A percentile compares a stretch with the other conserved stretches of the same genome.
These are phyloP conservation scores for Thymelicus lineola DNA, from an alignment of 2,888 invertebrate species.

Conservation along the genomic window DNA sequence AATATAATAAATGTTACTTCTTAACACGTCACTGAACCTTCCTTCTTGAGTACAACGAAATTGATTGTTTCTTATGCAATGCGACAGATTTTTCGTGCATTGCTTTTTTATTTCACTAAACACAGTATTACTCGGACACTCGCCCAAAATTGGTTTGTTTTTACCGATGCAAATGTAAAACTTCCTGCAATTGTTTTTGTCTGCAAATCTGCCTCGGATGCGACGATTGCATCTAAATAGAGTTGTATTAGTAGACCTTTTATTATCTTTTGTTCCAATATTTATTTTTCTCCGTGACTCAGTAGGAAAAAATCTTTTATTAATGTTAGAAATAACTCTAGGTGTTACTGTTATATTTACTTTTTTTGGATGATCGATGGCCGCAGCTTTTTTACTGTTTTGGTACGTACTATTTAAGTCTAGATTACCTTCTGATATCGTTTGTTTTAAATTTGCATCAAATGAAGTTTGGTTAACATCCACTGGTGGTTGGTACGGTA, in stretches of 20 bases:
- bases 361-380: not conserved
- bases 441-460: not conserved
- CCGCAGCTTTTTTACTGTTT: not conserved
- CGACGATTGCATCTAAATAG: slow-evolving; percentile 11
- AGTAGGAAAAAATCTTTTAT: not conserved
- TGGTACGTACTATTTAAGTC: not conserved
- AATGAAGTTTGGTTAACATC: not conserved
- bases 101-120: slow-evolving; percentile 74
- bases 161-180: slow-evolving; percentile 79
- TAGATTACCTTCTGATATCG: not conserved
- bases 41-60: slow-evolving; percentile 75
- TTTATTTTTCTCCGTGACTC: not conserved
- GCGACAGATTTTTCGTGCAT: slow-evolving; percentile 77
- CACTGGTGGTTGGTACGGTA: too few species aligned
- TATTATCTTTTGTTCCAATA: not conserved
- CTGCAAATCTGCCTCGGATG: slow-evolving; percentile 74
- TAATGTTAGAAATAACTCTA: not conserved
- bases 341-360: not conserved
- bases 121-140: slow-evolving; percentile 71
- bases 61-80: slow-evolving; percentile 75
- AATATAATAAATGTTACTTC: slow-evolving; percentile 72
- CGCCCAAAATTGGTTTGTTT: slow-evolving; percentile 57
- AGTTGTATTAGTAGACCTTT: slow-evolving; percentile 4
- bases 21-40: slow-evolving; percentile 66
- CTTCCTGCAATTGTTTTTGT: slow-evolving; percentile 75